These are phyloP conservation scores for Scaptodrosophila lebanonensis DNA, from an alignment of 1,140 invertebrate species.

Conservation along the genomic window DNA sequence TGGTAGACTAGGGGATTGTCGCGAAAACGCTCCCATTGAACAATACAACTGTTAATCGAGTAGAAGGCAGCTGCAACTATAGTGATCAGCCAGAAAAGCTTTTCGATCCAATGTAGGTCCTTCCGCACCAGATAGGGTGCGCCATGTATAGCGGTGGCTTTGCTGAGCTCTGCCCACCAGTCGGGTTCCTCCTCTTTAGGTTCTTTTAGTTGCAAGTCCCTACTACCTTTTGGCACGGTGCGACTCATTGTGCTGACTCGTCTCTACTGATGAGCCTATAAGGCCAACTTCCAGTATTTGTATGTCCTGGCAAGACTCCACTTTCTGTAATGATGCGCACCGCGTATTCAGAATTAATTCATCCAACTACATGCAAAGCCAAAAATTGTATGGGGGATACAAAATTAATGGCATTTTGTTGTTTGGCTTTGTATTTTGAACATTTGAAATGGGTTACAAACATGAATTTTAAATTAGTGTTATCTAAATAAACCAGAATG, in stretches of 20 bases:
- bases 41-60: conserved; percentile 46
- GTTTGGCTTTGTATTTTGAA: no score
- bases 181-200: conserved; percentile 3
- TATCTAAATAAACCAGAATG: no score
- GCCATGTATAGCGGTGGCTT: conserved; percentile 56
- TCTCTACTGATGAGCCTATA: no score
- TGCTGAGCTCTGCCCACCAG: conserved; percentile 37
- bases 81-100: conserved; percentile 50
- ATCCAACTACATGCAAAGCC: no score
- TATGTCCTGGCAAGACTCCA: no score
- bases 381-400: no score
- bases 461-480: conserved; percentile 37
- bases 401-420: conserved; percentile 36
- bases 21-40: conserved; percentile 60
- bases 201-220: background rate
- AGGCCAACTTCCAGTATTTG: no score
- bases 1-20: conserved; percentile 67
- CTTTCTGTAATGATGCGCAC: no score
- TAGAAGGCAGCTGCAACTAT: conserved; percentile 45
- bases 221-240: background rate
- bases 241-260: no score
- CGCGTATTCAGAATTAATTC: no score
- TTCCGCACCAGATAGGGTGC: conserved; percentile 53
- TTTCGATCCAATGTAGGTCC: conserved; percentile 59
- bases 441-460: no score